Evolutionary conservation across 2,888 invertebrate species (phyloP).

Genomic region (Entomobrya proxima): DNA sequence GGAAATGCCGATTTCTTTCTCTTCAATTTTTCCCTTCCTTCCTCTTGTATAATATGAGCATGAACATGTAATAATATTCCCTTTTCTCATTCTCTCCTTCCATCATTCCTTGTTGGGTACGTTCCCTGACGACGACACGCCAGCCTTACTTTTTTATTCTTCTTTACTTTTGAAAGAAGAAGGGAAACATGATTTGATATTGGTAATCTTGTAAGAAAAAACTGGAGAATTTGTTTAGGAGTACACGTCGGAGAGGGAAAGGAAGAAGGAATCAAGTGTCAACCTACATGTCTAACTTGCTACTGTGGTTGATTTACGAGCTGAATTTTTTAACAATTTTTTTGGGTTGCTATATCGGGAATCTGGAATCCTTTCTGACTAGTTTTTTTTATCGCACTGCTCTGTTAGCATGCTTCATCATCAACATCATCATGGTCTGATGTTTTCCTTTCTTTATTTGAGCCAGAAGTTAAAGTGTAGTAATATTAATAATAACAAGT

Average conservation of each 20-base stretch:
- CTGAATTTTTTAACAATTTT: constrained; percentile 70
- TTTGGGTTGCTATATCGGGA: background rate
- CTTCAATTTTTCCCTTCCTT: background rate
- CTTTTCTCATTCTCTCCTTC: constrained; percentile 42
- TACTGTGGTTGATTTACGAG: constrained; percentile 74
- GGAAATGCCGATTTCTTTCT: constrained; percentile 42
- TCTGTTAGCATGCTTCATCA: constrained; percentile 26
- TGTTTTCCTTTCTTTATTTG: constrained; percentile 24
- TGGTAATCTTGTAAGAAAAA: constrained; percentile 63
- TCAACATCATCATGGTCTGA: constrained; percentile 24
- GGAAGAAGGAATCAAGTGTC: constrained; percentile 73
- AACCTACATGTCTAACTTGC: constrained; percentile 72
- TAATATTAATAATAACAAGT: background rate
- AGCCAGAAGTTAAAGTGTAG: background rate
- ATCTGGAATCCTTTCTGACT: constrained; percentile 42
- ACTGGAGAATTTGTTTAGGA: constrained; percentile 72
- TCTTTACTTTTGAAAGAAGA: background rate
- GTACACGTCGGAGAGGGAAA: background rate
- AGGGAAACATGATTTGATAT: constrained; percentile 63
- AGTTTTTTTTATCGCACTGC: background rate
- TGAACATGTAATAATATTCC: constrained; percentile 52
- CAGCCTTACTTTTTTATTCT: constrained; percentile 13
- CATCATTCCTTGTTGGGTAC: background rate
- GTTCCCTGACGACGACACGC: constrained; percentile 13
- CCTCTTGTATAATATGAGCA: constrained; percentile 10